phyloP scores from a whole-genome alignment of 1,140 invertebrate species.

The Vanessa atalanta region DNA sequence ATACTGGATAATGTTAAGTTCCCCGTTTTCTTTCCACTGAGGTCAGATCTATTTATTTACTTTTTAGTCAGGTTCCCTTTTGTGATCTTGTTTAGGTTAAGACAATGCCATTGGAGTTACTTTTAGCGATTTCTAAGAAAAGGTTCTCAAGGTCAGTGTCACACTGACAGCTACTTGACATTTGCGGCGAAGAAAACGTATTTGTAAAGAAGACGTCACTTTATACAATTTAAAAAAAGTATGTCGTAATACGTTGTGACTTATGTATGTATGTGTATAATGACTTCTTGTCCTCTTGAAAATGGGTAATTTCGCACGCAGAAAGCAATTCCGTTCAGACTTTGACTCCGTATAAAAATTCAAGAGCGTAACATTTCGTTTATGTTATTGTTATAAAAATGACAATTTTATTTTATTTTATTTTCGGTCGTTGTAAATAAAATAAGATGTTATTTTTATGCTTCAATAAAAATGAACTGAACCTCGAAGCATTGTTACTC shows the following conservation, averaged over 20 bases:
- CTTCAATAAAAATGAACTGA: constrained; percentile 5
- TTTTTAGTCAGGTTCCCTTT: neutral
- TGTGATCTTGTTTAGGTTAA: neutral
- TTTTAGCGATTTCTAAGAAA: constrained; percentile 19
- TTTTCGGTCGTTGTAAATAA: constrained; percentile 10
- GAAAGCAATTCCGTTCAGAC: neutral
- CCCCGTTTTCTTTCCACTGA: too few relatives aligned
- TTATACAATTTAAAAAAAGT: neutral
- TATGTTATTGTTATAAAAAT: constrained; percentile 20
- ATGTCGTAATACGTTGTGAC: neutral
- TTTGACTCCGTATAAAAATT: neutral
- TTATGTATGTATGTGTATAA: too few relatives aligned
- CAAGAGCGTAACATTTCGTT: constrained; percentile 1
- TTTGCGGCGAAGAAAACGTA: neutral
- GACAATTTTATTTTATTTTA: constrained; percentile 18
- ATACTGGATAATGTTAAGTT: too few relatives aligned
- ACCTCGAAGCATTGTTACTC: neutral
- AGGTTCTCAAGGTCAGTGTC: constrained; percentile 13
- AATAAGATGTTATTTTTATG: constrained; percentile 17
- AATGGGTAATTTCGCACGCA: neutral
- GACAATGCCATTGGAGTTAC: constrained; percentile 10
- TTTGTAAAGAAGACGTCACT: neutral
- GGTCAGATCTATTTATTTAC: too few relatives aligned
- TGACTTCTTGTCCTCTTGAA: neutral
- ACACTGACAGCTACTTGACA: constrained; percentile 8